A percentile compares a stretch with the other conserved stretches of the same genome.
These are phyloP conservation scores for Caretta caretta DNA, from an alignment of 2,113 vertebrate genomes.

Conservation along the genomic window DNA sequence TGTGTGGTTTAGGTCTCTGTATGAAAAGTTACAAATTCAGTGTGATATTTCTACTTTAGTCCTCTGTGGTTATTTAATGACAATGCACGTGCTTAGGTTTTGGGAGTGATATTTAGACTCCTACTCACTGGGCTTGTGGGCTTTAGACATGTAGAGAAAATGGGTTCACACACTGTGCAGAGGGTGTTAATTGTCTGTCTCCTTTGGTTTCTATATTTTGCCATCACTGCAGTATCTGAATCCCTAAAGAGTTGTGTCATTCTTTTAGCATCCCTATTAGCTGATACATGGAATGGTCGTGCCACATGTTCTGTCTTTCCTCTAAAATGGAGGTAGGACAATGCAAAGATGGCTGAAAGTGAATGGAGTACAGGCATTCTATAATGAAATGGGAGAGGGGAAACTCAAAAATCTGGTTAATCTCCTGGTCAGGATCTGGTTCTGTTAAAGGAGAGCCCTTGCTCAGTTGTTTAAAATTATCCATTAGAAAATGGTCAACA, in stretches of 20 bases:
- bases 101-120: not conserved
- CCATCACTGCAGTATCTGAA: not conserved
- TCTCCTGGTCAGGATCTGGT: not conserved
- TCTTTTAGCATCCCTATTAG: not conserved
- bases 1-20: not conserved
- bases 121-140: not conserved
- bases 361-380: not conserved
- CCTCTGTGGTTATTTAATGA: not conserved
- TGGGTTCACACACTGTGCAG: not conserved
- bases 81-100: not conserved
- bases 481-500: not conserved
- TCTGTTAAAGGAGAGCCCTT: not conserved
- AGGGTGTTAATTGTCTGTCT: not conserved
- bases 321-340: not conserved
- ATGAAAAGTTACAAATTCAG: not conserved
- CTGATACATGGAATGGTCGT: fast-evolving
- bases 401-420: not conserved
- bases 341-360: not conserved
- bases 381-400: not conserved
- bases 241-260: not conserved
- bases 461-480: not conserved
- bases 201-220: not conserved
- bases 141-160: not conserved
- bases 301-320: not conserved
- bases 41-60: not conserved